phyloP scores from a whole-genome alignment of 37 sponge, comb jelly and placozoan species.

The Crambe crambe region DNA sequence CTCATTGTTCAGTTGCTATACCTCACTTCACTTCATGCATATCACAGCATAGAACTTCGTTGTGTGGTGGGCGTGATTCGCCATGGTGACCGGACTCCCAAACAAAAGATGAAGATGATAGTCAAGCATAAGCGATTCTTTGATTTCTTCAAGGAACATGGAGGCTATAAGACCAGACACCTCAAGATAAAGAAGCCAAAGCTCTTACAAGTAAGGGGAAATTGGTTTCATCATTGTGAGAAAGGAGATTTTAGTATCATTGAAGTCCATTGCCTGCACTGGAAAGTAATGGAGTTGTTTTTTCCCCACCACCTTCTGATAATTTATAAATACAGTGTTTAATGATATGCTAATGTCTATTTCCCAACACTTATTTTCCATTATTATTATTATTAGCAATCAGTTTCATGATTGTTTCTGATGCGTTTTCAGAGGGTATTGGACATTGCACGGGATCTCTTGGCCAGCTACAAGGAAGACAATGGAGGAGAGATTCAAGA shows the following conservation, averaged over 20 bases:
- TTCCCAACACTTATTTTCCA: too few species aligned
- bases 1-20: too few species aligned
- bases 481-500: slow-evolving; percentile 23
- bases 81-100: slow-evolving; percentile 94
- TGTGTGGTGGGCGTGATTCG: slow-evolving; percentile 92
- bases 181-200: slow-evolving; percentile 87
- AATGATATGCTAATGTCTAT: too few species aligned
- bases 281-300: background rate
- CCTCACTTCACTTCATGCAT: too few species aligned
- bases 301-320: background rate
- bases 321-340: too few species aligned
- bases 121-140: slow-evolving; percentile 69
- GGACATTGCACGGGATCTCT: slow-evolving; percentile 71
- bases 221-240: too few species aligned
- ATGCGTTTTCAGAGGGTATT: slow-evolving; percentile 61
- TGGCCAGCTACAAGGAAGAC: slow-evolving; percentile 39
- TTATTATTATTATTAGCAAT: too few species aligned
- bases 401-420: too few species aligned
- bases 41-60: slow-evolving; percentile 73
- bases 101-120: slow-evolving; percentile 96
- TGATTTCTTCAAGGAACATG: slow-evolving; percentile 71
- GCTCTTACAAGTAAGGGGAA: slow-evolving; percentile 62
- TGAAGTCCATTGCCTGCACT: too few species aligned
- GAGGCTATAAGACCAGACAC: slow-evolving; percentile 46
- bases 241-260: too few species aligned